A percentile compares a stretch with the other conserved stretches of the same genome.
These are phyloP conservation scores for Pterocles burchelli DNA, from an alignment of 2,113 vertebrate species.

Conservation along the genomic window DNA sequence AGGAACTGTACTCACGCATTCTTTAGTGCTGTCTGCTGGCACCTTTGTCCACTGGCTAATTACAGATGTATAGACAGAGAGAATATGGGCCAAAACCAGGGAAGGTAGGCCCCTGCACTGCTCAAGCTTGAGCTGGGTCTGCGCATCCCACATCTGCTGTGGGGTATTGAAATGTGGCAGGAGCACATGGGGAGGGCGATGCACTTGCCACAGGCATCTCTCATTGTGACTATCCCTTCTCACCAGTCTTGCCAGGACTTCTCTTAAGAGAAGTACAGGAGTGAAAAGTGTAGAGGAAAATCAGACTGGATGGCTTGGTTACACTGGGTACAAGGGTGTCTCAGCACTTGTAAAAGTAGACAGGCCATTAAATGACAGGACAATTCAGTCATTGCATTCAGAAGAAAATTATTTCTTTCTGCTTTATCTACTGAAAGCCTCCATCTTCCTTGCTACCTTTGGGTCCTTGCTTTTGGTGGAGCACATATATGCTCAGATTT, in stretches of 20 bases:
- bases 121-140: not conserved
- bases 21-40: not conserved
- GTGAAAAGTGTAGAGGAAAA: not conserved
- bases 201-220: not conserved
- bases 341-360: not conserved
- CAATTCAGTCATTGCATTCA: not conserved
- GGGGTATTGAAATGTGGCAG: not conserved
- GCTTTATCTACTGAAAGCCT: not conserved
- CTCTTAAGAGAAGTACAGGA: not conserved
- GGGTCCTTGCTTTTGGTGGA: not conserved
- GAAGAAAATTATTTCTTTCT: not conserved
- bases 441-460: not conserved
- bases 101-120: not conserved
- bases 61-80: not conserved
- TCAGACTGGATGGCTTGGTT: not conserved
- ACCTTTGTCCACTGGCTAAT: not conserved
- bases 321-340: not conserved
- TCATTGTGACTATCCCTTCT: not conserved
- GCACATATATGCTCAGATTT: too few species aligned
- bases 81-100: not conserved
- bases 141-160: not conserved
- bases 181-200: not conserved
- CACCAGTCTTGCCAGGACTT: not conserved
- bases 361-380: not conserved
- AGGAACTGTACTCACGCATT: accelerated